Percentiles rank a stretch among this genome's conserved stretches.
Conservation (phyloP, 2,888 invertebrate genomes). For the Drosophila sordidapex region DNA sequence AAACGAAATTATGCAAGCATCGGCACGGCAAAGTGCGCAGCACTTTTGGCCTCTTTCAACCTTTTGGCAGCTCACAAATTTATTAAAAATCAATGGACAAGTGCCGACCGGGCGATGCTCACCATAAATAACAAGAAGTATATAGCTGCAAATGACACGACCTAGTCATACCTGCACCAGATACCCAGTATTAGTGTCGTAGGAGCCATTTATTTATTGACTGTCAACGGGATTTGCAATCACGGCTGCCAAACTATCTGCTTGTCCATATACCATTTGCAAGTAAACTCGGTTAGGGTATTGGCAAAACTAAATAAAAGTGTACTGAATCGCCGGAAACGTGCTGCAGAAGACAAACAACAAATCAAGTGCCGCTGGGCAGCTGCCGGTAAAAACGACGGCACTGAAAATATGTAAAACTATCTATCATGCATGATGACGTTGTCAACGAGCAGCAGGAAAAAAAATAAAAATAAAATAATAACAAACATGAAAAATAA, state of each 20-base stretch:
- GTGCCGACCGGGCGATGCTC: slow-evolving; percentile 36
- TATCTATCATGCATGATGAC: slow-evolving; percentile 77
- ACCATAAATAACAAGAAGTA: slow-evolving; percentile 69
- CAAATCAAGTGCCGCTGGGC: slow-evolving; percentile 77
- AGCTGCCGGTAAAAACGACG: slow-evolving; percentile 60
- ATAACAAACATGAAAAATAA: slow-evolving; percentile 8
- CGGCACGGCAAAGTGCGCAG: slow-evolving; percentile 38
- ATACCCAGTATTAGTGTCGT: neutral
- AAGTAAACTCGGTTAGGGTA: slow-evolving; percentile 18
- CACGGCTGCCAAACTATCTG: neutral
- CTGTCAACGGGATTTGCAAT: neutral
- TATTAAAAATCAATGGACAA: slow-evolving; percentile 75
- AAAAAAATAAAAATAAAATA: slow-evolving; percentile 12
- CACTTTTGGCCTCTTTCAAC: slow-evolving; percentile 35
- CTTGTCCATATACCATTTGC: neutral
- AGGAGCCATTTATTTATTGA: neutral
- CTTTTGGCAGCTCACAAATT: slow-evolving; percentile 63
- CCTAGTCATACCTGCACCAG: slow-evolving; percentile 1
- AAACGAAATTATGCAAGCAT: slow-evolving; percentile 84
- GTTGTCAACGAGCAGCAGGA: slow-evolving; percentile 60
- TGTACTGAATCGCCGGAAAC: slow-evolving; percentile 58
- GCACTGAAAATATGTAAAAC: slow-evolving; percentile 74
- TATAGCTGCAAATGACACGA: slow-evolving; percentile 17
- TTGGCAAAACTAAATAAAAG: slow-evolving; percentile 65
- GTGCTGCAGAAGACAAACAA: slow-evolving; percentile 77